Evolutionary conservation across 2,888 invertebrate genomes (phyloP), one percentile per base, ranked within the genome.

Genomic region (Pomacea canaliculata): DNA sequence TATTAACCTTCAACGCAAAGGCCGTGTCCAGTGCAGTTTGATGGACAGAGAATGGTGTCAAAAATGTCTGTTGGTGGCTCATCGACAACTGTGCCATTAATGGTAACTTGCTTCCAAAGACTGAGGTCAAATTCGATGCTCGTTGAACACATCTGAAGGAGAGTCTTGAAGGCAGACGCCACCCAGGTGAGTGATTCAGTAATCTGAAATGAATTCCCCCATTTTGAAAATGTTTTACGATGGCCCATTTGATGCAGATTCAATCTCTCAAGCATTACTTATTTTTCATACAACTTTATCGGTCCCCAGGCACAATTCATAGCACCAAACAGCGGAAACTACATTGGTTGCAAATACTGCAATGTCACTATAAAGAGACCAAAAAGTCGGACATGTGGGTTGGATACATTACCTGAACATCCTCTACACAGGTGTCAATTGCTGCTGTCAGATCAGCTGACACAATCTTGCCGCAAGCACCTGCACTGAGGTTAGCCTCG

Each of bases 1-100:
- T 56, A 56, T 77, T 73, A 77, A 86, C 86, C 85, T 49, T 79
- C 70, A 0, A 51, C 60, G 77, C 86, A 86, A 16, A 37, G 59
- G 12, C 86, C 86, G 66, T 82, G 76, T 13, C 71, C 76, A 77
- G 73, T 84, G 77, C 86, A 86, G 70, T 85, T 83, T n/a, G 75
- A 74, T 12, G 79, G 79, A 77, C 86, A 86, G 13, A 83, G 67
- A n/a, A 85, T 68, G n/a, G 74, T 71, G 56, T 80, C 78, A 51
- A 84, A 49, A 27, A 80, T 69, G n/a, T 80, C 79, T 12, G 79
- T 75, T 13, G 81, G 80, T 37, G 79, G 78, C 49, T 75, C 65
- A 16, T 80, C 37, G 13, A 76, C 78, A 8, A 63, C 76, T 10
- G 73, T 79, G 12, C 78, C 82, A 27, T 81, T 79, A 8, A 73